phyloP scores from a whole-genome alignment of 2,888 invertebrate species.

The Scaeva pyrastri region DNA sequence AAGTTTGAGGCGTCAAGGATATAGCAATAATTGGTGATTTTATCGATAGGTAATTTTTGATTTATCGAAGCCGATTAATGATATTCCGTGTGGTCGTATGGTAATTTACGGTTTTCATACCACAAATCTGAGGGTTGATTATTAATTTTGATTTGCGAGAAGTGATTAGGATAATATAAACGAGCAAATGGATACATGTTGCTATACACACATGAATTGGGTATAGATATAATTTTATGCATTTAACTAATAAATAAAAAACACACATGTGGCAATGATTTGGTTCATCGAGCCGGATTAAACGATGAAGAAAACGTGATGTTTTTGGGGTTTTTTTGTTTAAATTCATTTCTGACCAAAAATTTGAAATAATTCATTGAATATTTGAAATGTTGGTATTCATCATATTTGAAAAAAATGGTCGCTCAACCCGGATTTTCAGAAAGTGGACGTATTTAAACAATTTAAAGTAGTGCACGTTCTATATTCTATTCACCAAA shows the following conservation, averaged over 20 bases:
- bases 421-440: constrained; percentile 14
- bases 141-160: constrained; percentile 71
- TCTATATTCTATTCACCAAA: too few species aligned
- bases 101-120: constrained; percentile 60
- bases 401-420: not conserved
- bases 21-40: constrained; percentile 60
- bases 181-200: not conserved
- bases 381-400: not conserved
- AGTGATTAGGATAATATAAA: constrained; percentile 38
- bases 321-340: not conserved
- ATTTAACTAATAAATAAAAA: constrained; percentile 33
- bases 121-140: constrained; percentile 57
- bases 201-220: too few species aligned
- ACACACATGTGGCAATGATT: constrained; percentile 20
- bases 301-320: not conserved
- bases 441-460: not conserved
- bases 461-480: too few species aligned
- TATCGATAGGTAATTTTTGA: constrained; percentile 72
- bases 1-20: constrained; percentile 26
- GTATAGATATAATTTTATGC: not conserved
- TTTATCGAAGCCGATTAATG: constrained; percentile 74
- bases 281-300: constrained; percentile 4
- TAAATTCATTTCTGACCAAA: not conserved
- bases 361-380: not conserved
- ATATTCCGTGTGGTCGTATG: constrained; percentile 48